Conservation (phyloP, 2,888 invertebrate species). For the Stenodema calcarata region DNA sequence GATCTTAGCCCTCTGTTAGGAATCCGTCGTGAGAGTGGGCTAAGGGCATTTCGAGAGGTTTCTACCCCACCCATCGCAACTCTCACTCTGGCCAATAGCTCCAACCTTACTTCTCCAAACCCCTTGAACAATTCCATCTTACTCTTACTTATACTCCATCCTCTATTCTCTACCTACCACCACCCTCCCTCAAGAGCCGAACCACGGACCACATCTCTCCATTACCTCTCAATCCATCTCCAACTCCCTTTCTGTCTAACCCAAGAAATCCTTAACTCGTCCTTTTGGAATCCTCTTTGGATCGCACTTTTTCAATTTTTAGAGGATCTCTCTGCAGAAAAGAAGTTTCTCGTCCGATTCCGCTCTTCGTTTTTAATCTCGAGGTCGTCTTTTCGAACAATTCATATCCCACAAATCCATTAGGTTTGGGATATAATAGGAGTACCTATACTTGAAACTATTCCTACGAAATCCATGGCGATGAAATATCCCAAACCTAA, state of each 20-base stretch:
- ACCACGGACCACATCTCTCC: neutral
- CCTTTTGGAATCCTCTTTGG: neutral
- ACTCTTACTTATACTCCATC: neutral
- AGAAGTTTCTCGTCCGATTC: neutral
- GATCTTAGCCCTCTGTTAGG: neutral
- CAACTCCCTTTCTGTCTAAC: constrained; percentile 5
- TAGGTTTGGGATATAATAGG: too few relatives aligned
- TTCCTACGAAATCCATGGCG: too few relatives aligned
- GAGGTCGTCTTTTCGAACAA: too few relatives aligned
- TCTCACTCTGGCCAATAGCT: neutral
- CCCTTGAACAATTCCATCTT: neutral
- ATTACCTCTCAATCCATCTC: neutral
- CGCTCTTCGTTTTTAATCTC: too few relatives aligned
- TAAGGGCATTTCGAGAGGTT: neutral
- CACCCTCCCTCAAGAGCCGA: neutral
- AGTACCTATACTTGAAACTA: too few relatives aligned
- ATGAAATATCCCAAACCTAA: too few relatives aligned
- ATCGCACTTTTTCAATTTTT: constrained; percentile 8
- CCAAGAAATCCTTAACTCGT: neutral
- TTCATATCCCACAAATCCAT: too few relatives aligned
- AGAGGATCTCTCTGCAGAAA: neutral
- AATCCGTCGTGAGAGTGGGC: neutral
- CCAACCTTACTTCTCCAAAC: neutral
- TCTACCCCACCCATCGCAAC: neutral
- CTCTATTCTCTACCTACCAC: neutral